phyloP scores from a whole-genome alignment of 92 coral and sea anemone species.

The Micromussa lordhowensis region DNA sequence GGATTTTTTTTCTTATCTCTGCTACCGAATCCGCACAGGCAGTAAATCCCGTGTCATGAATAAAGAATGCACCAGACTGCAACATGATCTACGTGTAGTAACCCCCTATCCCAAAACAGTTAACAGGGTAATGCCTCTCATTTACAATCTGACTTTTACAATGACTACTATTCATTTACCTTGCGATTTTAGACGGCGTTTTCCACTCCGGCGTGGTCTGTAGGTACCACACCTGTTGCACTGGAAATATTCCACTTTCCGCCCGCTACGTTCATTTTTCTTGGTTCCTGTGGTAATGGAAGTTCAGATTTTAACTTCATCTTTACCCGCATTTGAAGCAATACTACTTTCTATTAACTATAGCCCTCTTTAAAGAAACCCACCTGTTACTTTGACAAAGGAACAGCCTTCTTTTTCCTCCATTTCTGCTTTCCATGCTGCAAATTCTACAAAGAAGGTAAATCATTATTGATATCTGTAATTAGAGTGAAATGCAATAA shows the following conservation, averaged over 20 bases:
- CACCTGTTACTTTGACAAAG: constrained; percentile 4
- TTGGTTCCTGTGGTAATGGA: not conserved
- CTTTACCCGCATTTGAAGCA: not conserved
- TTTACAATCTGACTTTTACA: no score
- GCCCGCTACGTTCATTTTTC: not conserved
- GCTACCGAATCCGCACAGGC: no score
- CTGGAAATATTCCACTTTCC: not conserved
- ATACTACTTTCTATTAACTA: not conserved
- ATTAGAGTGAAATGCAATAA: no score
- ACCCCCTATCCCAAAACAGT: no score
- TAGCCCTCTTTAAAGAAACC: not conserved
- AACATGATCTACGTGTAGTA: no score
- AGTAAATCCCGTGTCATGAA: no score
- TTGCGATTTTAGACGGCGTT: not conserved
- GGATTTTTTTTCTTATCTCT: no score
- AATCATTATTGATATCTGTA: no score
- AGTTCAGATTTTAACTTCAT: not conserved
- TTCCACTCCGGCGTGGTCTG: constrained; percentile 4
- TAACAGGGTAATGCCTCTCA: no score
- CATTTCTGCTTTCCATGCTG: not conserved
- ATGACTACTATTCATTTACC: not conserved
- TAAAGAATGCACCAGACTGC: no score
- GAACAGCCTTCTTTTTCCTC: not conserved
- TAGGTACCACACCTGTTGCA: not conserved
- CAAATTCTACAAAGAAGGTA: not conserved